Evolutionary conservation across 1,140 invertebrate genomes (phyloP), one percentile per base, ranked within the genome.

Genomic region (Bicyclus anynana): DNA sequence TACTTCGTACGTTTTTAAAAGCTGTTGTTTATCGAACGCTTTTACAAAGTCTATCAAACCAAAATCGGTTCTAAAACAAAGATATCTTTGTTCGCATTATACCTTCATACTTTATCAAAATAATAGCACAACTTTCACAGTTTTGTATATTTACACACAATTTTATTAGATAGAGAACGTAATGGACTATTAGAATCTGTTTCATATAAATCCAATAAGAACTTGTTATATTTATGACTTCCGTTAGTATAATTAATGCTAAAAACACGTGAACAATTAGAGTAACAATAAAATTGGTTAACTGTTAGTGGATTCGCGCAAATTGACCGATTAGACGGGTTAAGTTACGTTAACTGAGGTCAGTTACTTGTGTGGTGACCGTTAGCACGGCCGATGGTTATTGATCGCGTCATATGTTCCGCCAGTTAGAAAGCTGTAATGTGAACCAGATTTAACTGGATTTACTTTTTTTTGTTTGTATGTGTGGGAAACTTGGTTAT

Each of bases 261-360:
- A 17, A 18, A 20, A 10, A 16, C 20, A 4, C 2, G 12, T 17
- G 13, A 42, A 44, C 40, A 18, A 18, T 21, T 21, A 21, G 7
- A 1, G 12, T 38, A 14, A 16, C 37, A 38, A 38, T 44, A 12
- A 33, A 33, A 33, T 33, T 33, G 18, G 16, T 26, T 42, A 58
- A 58, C 55, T 40, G 55, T 46, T 52, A 14, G 52, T 21, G 42
- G 35, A 59, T 59, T 59, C 42, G 56, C 51, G 53, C 57, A 59
- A 40, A 44, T 59, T 59, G 57, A 59, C 57, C 57, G 57, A 59
- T 59, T 59, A 59, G 40, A 49, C 47, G 46, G 59, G 59, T 61
- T 61, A 61, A 61, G 53, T 61, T 47, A 53, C 59, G 59, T 61
- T 61, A 61, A 61, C 59, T 61, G 27, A 61, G 59, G 59, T 61